phyloP scores from a whole-genome alignment of 2,888 invertebrate species.

The Meliscaeva auricollis region DNA sequence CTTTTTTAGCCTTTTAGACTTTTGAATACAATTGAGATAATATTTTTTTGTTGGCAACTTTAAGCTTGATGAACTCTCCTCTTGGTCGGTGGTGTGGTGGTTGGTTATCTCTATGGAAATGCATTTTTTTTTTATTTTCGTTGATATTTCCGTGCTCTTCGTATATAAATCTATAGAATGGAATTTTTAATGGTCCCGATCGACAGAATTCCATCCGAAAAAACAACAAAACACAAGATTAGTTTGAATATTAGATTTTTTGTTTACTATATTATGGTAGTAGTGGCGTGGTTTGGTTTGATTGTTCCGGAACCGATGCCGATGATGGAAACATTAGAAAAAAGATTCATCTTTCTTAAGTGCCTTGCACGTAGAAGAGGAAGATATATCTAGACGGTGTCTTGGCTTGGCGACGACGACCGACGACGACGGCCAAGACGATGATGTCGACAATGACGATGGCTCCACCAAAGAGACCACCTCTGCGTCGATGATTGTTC shows the following conservation, averaged over 20 bases:
- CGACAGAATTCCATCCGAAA: conserved; percentile 47
- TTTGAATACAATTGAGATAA: conserved; percentile 5
- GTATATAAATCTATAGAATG: conserved; percentile 45
- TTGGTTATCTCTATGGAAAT: conserved; percentile 68
- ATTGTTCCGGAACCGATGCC: conserved; percentile 65
- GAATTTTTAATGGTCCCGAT: conserved; percentile 62
- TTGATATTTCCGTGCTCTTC: no score
- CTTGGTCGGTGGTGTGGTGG: conserved; percentile 13
- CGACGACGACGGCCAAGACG: conserved; percentile 9
- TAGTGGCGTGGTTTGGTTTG: not conserved
- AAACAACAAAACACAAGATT: conserved; percentile 50
- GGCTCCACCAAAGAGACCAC: conserved; percentile 62
- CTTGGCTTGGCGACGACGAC: not conserved
- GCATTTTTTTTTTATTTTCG: conserved; percentile 44
- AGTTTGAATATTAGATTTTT: conserved; percentile 72
- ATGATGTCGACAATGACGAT: conserved; percentile 3
- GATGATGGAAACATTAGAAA: conserved; percentile 70
- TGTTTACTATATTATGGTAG: conserved; percentile 42
- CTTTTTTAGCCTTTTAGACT: not conserved
- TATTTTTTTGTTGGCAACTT: conserved; percentile 17
- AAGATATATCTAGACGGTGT: not conserved
- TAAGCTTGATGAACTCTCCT: not conserved
- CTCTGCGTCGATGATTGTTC: conserved; percentile 72
- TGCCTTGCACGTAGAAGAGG: conserved; percentile 27
- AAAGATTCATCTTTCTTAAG: conserved; percentile 73